Conservation (phyloP, 1,140 invertebrate species). For the Neotoxoptera formosana region DNA sequence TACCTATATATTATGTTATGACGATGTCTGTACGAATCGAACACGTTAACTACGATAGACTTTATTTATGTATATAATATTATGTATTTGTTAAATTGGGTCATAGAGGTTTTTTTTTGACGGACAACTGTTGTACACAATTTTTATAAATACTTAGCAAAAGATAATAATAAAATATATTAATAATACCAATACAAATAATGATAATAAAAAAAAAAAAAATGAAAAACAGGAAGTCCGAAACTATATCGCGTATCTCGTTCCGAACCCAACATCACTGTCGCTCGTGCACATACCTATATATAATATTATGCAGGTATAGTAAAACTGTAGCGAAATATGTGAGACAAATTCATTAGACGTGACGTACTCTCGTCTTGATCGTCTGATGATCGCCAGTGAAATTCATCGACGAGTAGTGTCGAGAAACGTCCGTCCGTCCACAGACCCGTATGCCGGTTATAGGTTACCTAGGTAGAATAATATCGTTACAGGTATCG, state of each 20-base stretch:
- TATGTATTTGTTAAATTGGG: neutral
- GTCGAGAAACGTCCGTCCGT: too few species aligned
- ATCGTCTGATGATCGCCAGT: neutral
- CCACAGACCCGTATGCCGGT: neutral
- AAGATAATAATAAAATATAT: neutral
- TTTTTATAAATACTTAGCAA: neutral
- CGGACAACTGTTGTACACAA: neutral
- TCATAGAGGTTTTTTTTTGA: neutral
- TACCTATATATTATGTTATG: neutral
- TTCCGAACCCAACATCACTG: neutral
- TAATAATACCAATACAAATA: neutral
- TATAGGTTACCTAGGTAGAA: too few species aligned
- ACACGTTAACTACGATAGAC: neutral
- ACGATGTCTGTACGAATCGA: neutral
- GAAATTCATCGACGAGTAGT: neutral
- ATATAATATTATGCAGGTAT: neutral
- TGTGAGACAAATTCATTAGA: slow-evolving; percentile 50
- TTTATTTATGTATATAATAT: neutral
- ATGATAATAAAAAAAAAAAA: neutral
- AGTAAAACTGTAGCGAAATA: slow-evolving; percentile 16
- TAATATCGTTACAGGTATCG: neutral
- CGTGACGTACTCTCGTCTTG: neutral
- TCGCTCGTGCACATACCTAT: neutral
- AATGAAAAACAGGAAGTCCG: neutral
- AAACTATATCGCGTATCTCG: neutral